phyloP scores from a whole-genome alignment of 1,140 invertebrate species.

The Brachionus asplanchnoidis region DNA sequence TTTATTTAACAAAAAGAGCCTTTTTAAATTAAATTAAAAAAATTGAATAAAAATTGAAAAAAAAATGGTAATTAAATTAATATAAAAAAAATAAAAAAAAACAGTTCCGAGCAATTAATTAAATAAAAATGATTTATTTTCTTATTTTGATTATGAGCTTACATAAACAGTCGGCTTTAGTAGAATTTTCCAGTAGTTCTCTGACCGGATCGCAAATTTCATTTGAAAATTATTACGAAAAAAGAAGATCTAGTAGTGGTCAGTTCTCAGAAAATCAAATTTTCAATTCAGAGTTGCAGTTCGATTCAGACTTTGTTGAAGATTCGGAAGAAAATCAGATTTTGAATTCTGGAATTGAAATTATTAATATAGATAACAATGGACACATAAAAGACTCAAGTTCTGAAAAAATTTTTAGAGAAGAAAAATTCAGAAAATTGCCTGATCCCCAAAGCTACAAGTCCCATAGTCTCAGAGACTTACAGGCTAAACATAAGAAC shows the following conservation, averaged over 20 bases:
- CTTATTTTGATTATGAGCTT: neutral
- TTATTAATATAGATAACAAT: neutral
- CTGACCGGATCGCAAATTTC: neutral
- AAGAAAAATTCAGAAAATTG: neutral
- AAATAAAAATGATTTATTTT: neutral
- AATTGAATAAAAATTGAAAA: neutral
- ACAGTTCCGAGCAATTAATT: neutral
- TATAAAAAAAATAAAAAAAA: neutral
- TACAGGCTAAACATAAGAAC: neutral
- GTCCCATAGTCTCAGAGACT: neutral
- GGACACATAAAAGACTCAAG: neutral
- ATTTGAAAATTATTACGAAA: neutral
- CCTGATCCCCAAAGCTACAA: neutral
- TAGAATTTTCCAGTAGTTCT: neutral
- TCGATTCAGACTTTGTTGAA: neutral
- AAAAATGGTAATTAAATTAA: neutral
- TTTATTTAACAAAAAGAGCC: neutral
- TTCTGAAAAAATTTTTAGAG: neutral
- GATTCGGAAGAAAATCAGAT: neutral
- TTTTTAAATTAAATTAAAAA: neutral
- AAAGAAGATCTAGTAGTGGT: neutral
- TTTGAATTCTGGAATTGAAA: neutral
- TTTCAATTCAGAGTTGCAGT: neutral
- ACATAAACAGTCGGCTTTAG: neutral
- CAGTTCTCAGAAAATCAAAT: neutral